Evolutionary conservation across 1,140 invertebrate species (phyloP).

Genomic region (Diprion similis): DNA sequence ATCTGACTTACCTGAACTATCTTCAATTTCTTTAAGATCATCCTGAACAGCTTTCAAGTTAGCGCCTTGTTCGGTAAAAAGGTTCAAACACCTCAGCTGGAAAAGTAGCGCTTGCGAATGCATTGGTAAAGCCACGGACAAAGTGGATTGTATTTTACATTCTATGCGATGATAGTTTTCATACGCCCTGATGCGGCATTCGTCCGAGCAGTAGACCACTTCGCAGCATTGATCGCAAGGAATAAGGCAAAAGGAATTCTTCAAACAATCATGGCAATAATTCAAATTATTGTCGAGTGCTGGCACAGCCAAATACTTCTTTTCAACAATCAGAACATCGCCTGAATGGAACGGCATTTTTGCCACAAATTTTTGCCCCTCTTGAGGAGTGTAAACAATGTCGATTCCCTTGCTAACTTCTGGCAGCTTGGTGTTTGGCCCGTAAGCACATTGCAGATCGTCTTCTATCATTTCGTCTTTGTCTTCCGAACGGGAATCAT

Average conservation of each 20-base stretch:
- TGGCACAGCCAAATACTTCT: not conserved
- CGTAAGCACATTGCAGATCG: not conserved
- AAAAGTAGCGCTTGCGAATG: not conserved
- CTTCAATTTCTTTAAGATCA: not conserved
- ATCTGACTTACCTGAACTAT: not conserved
- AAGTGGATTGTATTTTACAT: conserved; percentile 12
- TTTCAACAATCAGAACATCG: conserved; percentile 11
- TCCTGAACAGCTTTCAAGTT: not conserved
- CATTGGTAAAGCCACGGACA: not conserved
- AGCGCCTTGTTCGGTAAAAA: conserved; percentile 14
- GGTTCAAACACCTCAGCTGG: not conserved
- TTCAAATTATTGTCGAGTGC: not conserved
- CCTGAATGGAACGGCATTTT: conserved; percentile 4
- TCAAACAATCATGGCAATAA: conserved; percentile 14
- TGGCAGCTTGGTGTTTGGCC: not conserved
- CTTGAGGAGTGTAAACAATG: not conserved
- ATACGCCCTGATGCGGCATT: conserved; percentile 10
- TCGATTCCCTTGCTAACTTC: not conserved
- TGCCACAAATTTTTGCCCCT: not conserved
- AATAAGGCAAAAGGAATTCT: not conserved
- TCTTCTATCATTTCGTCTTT: not conserved
- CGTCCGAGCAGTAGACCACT: conserved; percentile 8
- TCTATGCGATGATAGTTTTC: conserved; percentile 16
- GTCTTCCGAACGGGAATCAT: not conserved
- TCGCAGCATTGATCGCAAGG: not conserved